Base-by-base conservation (phyloP, 2,113 vertebrate species). In the Pelvicachromis taeniatus region DNA sequence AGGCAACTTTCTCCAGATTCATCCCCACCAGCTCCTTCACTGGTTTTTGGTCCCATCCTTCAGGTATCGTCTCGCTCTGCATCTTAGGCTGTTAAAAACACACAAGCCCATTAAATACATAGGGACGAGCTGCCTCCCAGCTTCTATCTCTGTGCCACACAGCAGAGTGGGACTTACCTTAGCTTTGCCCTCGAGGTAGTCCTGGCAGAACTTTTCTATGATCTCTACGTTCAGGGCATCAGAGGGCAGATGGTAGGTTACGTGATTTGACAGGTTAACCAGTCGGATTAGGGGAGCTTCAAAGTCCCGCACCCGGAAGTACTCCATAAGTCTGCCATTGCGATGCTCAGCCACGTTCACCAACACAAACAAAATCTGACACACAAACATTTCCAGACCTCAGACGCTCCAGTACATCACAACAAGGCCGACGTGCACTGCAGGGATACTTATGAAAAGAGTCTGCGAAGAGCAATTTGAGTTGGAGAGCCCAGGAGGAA, bases 11-110 rank as follows among this genome's bases (percentile, higher is more conserved):
- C 55, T 99, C 96, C 94, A 99, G 97, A 82, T 97, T 99, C 83
- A 96, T 95, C 52, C 97, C 98, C 40, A 98, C 97, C 1, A 99
- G 96, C 81, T 97, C 95, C 91, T 98, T 99, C 68, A 99, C 97
- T 1, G 96, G 97, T 40, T 88, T 84, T 79, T 95, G 85, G 86
- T 99, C 97, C 98, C 98, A 99, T 55, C 95, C 95, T 16, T 96
- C 94, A 50, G 97, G 95, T 80, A 98, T 92, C n/a, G 97, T 95
- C 91, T 99, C 97, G 9, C 97, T 99, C 82, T 97, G 84, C 77
- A 96, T 89, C 68, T 98, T 97, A 77, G 96, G 94, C 98, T 99
- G 84, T 77, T 1, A 26, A 16, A 75, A 3, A 17, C 14, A 83
- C 31, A 85, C 50, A 88, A 31, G 81, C 9, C 54, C 40, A 65